A percentile compares a stretch with the other conserved stretches of the same genome.
Conservation (phyloP, 2,888 invertebrate species). For the Tinea trinotella region DNA sequence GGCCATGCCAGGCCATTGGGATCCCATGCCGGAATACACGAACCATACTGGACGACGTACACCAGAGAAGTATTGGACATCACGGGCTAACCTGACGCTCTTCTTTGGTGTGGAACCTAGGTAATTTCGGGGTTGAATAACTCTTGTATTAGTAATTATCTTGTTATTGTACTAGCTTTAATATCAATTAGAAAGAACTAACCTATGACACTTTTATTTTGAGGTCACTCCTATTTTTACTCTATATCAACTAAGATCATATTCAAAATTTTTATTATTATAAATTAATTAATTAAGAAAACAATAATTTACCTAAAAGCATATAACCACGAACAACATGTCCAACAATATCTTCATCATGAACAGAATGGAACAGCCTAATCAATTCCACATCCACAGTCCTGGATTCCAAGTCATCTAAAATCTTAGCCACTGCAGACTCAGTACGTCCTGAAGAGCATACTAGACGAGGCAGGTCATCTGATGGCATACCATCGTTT, state of each 20-base stretch:
- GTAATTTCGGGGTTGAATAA: neutral
- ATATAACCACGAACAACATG: slow-evolving; percentile 85
- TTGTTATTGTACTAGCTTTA: too few relatives aligned
- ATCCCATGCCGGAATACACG: slow-evolving; percentile 93
- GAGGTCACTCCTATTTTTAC: too few relatives aligned
- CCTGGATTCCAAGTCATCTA: slow-evolving; percentile 75
- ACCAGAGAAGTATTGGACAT: slow-evolving; percentile 75
- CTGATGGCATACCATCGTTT: slow-evolving; percentile 74
- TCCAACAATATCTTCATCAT: slow-evolving; percentile 69
- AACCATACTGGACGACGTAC: slow-evolving; percentile 84
- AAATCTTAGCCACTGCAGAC: slow-evolving; percentile 77
- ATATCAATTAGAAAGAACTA: too few relatives aligned
- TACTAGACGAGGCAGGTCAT: slow-evolving; percentile 80
- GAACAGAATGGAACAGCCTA: slow-evolving; percentile 73
- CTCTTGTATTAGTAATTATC: too few relatives aligned
- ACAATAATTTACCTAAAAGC: slow-evolving; percentile 52
- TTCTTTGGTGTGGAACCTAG: slow-evolving; percentile 50
- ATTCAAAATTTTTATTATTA: too few relatives aligned
- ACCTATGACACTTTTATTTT: too few relatives aligned
- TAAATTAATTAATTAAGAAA: neutral
- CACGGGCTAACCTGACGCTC: slow-evolving; percentile 50
- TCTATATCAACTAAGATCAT: too few relatives aligned
- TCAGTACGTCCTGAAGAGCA: slow-evolving; percentile 86
- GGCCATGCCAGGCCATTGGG: slow-evolving; percentile 91
- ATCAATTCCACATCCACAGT: slow-evolving; percentile 76